Base-by-base conservation (phyloP, 2,113 vertebrate species). In the Dasypus novemcinctus region DNA sequence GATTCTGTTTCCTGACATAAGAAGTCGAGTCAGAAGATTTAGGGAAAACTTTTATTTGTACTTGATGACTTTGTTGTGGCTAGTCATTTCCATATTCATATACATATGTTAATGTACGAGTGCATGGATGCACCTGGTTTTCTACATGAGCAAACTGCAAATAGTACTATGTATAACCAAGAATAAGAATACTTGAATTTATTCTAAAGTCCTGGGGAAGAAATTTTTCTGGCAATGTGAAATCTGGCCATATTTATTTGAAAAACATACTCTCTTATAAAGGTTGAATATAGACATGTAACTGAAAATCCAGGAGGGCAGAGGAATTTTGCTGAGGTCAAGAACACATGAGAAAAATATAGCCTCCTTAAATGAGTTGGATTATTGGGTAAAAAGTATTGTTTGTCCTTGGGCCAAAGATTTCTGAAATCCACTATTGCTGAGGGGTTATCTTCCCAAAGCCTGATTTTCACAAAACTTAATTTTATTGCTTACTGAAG, bases 361-460 rank as follows among this genome's bases (percentile, higher is more conserved):
- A 57, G 66, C 59, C n/a, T 75, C 61, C 14, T 87, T 63, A 87
- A 96, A 94, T 78, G 38, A 66, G 23, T 46, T 52, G 38, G 81
- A 82, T 78, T 96, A 52, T 21, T 79, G 69, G 27, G 20, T 49
- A 14, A 36, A 64, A n/a, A 68, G 21, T 59, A 38, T 49, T 71
- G 7, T 82, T 86, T 86, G 54, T 61, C 66, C 20, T 91, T 63
- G 31, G 38, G 10, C 12, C 17, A 69, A 31, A 46, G 20, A 43
- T 76, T 74, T 78, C 52, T 83, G 36, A 69, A 91, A 49, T 43
- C 25, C 36, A 72, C 13, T 25, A 33, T 36, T 59, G 6, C 54
- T 78, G 82, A 61, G 25, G 2, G 4, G 20, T 75, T 76, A 85
- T 38, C 20, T 8, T 88, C 5, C 31, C n/a, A 88, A 81, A 54